Base-by-base conservation (phyloP, 2,797 vertebrate species). In the Poliocrania exsul region DNA sequence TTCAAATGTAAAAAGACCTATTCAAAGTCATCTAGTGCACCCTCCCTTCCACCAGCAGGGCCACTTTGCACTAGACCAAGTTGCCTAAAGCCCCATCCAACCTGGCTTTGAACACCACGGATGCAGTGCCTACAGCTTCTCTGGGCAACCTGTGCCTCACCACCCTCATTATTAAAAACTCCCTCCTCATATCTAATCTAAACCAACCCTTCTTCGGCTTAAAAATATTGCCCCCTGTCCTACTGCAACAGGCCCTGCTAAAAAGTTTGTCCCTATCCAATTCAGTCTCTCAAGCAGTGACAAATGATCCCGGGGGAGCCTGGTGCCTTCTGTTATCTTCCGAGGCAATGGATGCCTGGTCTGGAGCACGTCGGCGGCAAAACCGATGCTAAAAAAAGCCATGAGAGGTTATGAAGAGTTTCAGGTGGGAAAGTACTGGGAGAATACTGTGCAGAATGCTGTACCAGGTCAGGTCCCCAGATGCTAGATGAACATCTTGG, bases 371-470 rank as follows among this genome's bases (percentile, higher is more conserved):
- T 81, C 9, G 0, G 81, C 78, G 90, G 62, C 23, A 83, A 61
- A 88, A 81, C 10, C 19, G 42, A 35, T 74, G 80, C 81, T 92
- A 78, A 95, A 94, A 94, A 95, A 88, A 92, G 19, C 33, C 16
- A 1, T 6, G 18, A 86, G 93, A 83, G 12, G 18, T 90, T 85
- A 78, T 35, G 20, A 67, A 93, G 26, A 4, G 40, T 82, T 89
- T 87, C 23, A 82, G 56, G 49, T 26, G 4, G 56, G 62, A 85
- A 85, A 71, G n/a, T 54, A 57, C 20, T 60, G 33, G 40, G 49
- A 85, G 8, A 85, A 42, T 10, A 13, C 20, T 28, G 24, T 15
- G 10, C 56, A 53, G 40, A 77, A 35, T 71, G 24, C 29, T 65
- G n/a, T 38, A 40, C 83, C 81, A 95, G 35, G 61, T 87, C 81